Evolutionary conservation across 2,888 invertebrate species (phyloP), one percentile per base, ranked within the genome.

Genomic region (Tachina grossa): DNA sequence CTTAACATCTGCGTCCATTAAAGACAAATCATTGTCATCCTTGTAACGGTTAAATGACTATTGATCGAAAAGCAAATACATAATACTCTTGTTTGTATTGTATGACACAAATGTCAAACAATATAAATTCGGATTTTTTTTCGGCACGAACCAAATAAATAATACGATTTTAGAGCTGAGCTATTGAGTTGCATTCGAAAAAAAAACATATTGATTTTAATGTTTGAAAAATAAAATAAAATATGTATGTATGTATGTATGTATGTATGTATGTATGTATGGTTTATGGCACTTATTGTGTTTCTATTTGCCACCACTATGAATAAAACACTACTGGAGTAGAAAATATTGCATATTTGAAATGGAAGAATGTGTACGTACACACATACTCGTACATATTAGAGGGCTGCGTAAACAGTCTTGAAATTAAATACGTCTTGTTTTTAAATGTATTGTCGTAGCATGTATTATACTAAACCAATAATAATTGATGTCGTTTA

Each of bases 51-150:
- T n/a, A 51, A 59, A 9, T 3, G 22, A 41, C 43, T 80, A 66
- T 45, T 59, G 31, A 81, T 51, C 59, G 31, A 59, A 72, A 74
- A 47, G 66, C 72, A 80, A 80, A 80, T 80, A 80, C 65, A 65
- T 31, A 31, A 31, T 31, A 31, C 31, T 31, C 31, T 31, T 31
- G 31, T 31, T 31, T 66, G 80, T 57, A 74, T 80, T 80, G 74
- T 74, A 74, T 57, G 66, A 80, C 80, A 72, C 9, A 80, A 80
- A 81, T 68, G 74, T 81, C 74, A 74, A 68, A 74, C 65, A 81
- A 68, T 72, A 68, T 68, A 11, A 55, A 63, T 43, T 45, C 13
- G 3, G 13, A 31, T 22, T 45, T 11, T 49, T 39, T 57, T 51
- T 51, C 1, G 45, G 69, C 68, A 61, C 69, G 69, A 59, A 80